Evolutionary conservation across 2,113 vertebrate species (phyloP).

Genomic region (Sprattus sprattus): DNA sequence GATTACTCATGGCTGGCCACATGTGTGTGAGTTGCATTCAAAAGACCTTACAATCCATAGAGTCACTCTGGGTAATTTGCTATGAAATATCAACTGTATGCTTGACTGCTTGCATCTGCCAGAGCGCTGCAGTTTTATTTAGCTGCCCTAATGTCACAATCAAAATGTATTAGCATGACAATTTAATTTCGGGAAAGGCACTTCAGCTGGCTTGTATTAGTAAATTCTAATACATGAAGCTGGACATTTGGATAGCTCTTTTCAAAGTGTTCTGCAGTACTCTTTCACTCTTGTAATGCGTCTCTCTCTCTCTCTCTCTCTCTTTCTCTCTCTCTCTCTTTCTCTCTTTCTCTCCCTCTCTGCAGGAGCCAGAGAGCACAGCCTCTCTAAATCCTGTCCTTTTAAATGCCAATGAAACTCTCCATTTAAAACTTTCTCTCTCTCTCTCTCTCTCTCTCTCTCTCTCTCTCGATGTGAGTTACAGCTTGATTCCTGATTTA

Average conservation of each 20-base stretch:
- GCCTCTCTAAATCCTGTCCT: not conserved
- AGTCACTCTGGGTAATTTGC: conserved; percentile 72
- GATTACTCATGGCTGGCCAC: conserved; percentile 38
- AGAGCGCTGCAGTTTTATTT: conserved; percentile 76
- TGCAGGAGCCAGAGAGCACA: not conserved
- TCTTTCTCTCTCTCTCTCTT: not conserved
- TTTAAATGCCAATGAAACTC: not conserved
- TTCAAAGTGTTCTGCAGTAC: conserved; percentile 50
- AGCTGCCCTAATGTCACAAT: conserved; percentile 75
- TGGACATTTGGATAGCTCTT: conserved; percentile 60
- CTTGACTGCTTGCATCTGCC: conserved; percentile 69
- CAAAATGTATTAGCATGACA: conserved; percentile 82
- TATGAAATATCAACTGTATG: conserved; percentile 75
- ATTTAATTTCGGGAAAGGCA: conserved; percentile 76
- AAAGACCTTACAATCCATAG: conserved; percentile 54
- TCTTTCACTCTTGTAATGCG: not conserved
- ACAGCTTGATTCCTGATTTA: not conserved
- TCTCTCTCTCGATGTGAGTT: not conserved
- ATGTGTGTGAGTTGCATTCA: conserved; percentile 62
- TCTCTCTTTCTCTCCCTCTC: not conserved
- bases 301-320: not conserved
- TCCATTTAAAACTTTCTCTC: not conserved
- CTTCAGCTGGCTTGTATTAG: conserved; percentile 60
- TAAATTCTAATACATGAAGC: conserved; percentile 68
- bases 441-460: not conserved